Evolutionary conservation across 2,888 invertebrate genomes (phyloP).

Genomic region (Pardosa pseudoannulata): DNA sequence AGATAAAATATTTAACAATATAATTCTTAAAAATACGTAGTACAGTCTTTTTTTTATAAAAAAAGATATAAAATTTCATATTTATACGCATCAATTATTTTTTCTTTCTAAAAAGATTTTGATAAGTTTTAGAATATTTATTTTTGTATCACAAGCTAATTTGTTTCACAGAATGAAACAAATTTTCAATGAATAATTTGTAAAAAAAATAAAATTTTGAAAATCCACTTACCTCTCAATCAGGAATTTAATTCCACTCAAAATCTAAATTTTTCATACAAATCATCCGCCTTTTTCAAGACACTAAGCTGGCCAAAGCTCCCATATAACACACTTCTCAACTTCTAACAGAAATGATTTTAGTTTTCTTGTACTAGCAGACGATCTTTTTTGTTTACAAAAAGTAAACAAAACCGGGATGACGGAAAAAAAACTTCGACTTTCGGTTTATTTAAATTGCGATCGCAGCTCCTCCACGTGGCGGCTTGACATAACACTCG

Average conservation of each 20-base stretch:
- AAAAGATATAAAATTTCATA: too few species aligned
- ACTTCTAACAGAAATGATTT: background rate
- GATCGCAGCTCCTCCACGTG: conserved; percentile 61
- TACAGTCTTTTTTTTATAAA: too few species aligned
- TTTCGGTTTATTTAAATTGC: conserved; percentile 61
- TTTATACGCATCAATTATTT: too few species aligned
- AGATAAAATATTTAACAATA: too few species aligned
- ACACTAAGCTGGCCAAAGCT: background rate
- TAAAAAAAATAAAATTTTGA: too few species aligned
- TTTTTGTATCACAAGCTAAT: too few species aligned
- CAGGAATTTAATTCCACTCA: background rate
- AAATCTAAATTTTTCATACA: background rate
- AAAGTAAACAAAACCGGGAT: conserved; percentile 18
- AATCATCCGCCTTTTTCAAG: background rate
- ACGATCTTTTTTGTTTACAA: conserved; percentile 12
- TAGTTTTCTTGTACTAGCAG: background rate
- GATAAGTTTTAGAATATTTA: too few species aligned
- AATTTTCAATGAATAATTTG: too few species aligned
- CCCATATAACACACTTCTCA: conserved; percentile 3
- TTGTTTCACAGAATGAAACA: too few species aligned
- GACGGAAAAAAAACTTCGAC: conserved; percentile 20
- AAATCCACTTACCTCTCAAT: background rate
- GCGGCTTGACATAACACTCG: conserved; percentile 57
- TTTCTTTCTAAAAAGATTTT: too few species aligned
- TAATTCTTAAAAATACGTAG: too few species aligned